These are phyloP conservation scores for Vollenhovia emeryi DNA, from an alignment of 1,140 invertebrate genomes.

Conservation along the genomic window DNA sequence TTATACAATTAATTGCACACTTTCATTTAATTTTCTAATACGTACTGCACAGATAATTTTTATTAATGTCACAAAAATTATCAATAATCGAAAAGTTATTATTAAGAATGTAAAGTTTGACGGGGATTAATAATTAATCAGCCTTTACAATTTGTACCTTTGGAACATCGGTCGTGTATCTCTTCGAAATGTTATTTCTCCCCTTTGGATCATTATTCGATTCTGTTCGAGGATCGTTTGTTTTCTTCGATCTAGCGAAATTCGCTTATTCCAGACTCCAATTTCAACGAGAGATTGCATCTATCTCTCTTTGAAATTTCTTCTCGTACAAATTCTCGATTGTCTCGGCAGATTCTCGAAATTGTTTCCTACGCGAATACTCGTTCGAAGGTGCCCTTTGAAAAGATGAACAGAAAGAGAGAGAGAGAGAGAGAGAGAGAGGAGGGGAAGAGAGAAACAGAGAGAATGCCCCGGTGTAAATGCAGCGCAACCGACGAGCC, in stretches of 20 bases:
- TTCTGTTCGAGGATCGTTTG: slow-evolving; percentile 7
- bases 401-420: slow-evolving; percentile 5
- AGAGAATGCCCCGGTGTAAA: slow-evolving; percentile 59
- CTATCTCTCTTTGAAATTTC: slow-evolving; percentile 51
- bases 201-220: not conserved
- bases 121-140: not conserved
- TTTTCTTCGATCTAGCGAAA: slow-evolving; percentile 34
- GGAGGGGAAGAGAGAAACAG: not conserved
- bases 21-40: not conserved
- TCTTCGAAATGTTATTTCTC: slow-evolving; percentile 11
- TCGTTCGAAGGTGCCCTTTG: slow-evolving; percentile 27
- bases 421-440: not conserved
- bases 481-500: slow-evolving; percentile 58
- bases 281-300: slow-evolving; percentile 45
- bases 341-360: slow-evolving; percentile 55
- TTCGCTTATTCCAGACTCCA: slow-evolving; percentile 49
- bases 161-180: not conserved
- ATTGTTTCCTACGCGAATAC: slow-evolving; percentile 52
- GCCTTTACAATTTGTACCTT: not conserved
- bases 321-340: slow-evolving; percentile 48
- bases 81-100: not conserved
- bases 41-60: not conserved
- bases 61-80: not conserved
- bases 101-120: not conserved
- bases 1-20: not conserved